Percentiles rank a stretch among this genome's conserved stretches.
phyloP scores from a whole-genome alignment of 2,113 vertebrate genomes.

The Triplophysa siluroides region DNA sequence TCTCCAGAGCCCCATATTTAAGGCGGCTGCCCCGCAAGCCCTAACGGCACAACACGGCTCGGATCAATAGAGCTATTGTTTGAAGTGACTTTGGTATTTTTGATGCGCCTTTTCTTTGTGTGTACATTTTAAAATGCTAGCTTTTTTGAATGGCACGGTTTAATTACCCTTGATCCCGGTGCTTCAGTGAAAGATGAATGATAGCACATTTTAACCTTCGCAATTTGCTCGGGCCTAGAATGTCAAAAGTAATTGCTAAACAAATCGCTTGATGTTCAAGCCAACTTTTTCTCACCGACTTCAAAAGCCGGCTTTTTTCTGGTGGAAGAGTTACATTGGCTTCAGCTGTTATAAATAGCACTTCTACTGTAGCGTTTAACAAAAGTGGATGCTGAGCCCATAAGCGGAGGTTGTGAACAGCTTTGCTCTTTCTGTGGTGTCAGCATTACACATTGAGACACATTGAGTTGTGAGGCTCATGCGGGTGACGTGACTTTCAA shows the following conservation, averaged over 20 bases:
- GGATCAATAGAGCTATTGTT: constrained; percentile 72
- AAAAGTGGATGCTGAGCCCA: neutral
- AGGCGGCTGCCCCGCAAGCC: constrained; percentile 56
- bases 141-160: neutral
- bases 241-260: constrained; percentile 59
- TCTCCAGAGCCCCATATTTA: constrained; percentile 55
- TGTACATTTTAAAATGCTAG: constrained; percentile 50
- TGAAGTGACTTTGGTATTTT: constrained; percentile 59
- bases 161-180: constrained; percentile 37
- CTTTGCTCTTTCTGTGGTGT: neutral
- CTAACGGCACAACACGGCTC: constrained; percentile 54
- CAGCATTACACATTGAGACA: neutral
- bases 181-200: constrained; percentile 47
- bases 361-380: neutral
- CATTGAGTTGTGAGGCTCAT: neutral
- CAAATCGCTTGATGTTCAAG: constrained; percentile 59
- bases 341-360: constrained; percentile 45
- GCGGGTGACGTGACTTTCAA: neutral
- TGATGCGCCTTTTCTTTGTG: constrained; percentile 59
- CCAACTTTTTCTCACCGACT: constrained; percentile 61
- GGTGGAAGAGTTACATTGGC: too few species aligned
- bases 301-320: constrained; percentile 55
- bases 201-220: constrained; percentile 44
- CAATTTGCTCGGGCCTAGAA: constrained; percentile 53
- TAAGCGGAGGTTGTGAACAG: neutral